Base-by-base conservation (phyloP, 2,888 invertebrate species). In the Branchipolynoe longqiensis region DNA sequence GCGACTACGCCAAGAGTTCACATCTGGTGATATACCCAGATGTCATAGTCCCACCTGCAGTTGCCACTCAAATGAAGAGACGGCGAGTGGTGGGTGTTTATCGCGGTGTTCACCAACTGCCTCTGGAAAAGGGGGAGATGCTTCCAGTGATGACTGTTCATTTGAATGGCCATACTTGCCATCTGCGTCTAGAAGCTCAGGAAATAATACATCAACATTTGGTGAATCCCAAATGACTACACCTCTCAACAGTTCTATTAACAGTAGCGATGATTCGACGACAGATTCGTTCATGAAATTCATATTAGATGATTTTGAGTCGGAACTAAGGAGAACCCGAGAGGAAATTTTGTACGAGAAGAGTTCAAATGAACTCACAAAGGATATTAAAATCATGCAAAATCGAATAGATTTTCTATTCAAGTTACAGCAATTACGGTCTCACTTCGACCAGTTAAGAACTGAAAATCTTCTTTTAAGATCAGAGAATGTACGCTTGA, bases 281-380 rank as follows among this genome's bases (percentile, higher is more conserved):
- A 48, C 78, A 6, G 69, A 69, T 3, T 31, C 36, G n/a, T 69
- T 69, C 36, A 8, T 69, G 33, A 38, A 69, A 78, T 54, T 48
- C 54, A 78, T 78, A 31, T 25, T 8, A 48, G 28, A 54, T 1
- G 41, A 78, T 1, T 78, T 78, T 78, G 48, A 78, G 33, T 2
- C 14, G 28, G 78, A 78, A 4, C 48, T 78, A 25, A 41, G 1
- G 48, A 78, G 48, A 78, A 54, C 22, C 28, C 41, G 48, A n/a
- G 78, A 78, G 28, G 78, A 78, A 40, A 8, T 3, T 25, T 12
- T 78, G 28, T 78, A 25, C 48, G 54, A 78, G 28, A 41, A 25
- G 48, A 48, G 48, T 28, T n/a, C 25, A 0, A 31, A 78, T 1
- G 78, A 41, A 6, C 54, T 78, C 2, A 69, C 38, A 0, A 33